Conservation (phyloP, 1,140 invertebrate genomes). For the Zaprionus lachaisei region DNA sequence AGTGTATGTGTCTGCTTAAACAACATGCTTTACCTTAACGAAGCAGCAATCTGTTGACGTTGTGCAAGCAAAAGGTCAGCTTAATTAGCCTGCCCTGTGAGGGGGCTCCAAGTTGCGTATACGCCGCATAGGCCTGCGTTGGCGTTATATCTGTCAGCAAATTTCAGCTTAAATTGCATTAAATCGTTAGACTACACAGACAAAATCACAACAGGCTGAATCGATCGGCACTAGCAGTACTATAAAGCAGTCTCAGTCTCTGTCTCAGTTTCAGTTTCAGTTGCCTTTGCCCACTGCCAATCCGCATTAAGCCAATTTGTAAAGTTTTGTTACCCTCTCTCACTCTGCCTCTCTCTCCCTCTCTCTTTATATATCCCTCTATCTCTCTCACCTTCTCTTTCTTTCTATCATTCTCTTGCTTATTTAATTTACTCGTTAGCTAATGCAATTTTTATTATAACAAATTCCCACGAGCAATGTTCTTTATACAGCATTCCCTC, state of each 20-base stretch:
- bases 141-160: constrained; percentile 1
- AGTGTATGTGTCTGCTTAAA: not conserved
- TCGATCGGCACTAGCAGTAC: not conserved
- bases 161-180: constrained; percentile 7
- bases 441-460: constrained; percentile 68
- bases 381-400: constrained; percentile 3
- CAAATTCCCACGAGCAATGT: constrained; percentile 37
- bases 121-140: constrained; percentile 5
- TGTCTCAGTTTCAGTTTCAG: not conserved
- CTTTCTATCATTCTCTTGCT: constrained; percentile 14
- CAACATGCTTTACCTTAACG: not conserved
- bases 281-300: constrained; percentile 1
- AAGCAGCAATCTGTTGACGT: not conserved
- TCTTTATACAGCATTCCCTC: not conserved
- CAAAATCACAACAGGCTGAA: constrained; percentile 12
- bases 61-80: not conserved
- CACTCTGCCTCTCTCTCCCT: not conserved
- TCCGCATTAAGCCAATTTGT: constrained; percentile 57
- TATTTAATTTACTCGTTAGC: constrained; percentile 71
- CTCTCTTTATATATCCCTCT: not conserved
- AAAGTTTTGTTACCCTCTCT: constrained; percentile 3
- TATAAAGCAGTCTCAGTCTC: not conserved
- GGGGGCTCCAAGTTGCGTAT: constrained; percentile 3
- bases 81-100: constrained; percentile 21
- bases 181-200: not conserved